Evolutionary conservation across 1,140 invertebrate genomes (phyloP).

Genomic region (Lordiphosa clarofinis): DNA sequence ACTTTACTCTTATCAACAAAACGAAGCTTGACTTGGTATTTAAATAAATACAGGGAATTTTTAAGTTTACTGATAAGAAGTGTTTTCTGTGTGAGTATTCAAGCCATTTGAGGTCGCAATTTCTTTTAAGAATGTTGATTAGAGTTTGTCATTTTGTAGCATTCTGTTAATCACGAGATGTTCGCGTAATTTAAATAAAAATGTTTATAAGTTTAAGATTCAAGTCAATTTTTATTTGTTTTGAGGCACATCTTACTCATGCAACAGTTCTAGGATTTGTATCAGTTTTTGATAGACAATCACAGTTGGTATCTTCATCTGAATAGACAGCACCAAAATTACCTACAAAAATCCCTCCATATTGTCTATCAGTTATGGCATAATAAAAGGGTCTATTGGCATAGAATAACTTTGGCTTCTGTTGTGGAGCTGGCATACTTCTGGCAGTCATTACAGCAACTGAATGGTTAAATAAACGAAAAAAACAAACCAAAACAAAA

Average conservation of each 20-base stretch:
- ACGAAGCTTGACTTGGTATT: background rate
- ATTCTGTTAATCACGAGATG: too few relatives aligned
- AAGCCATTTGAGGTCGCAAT: too few relatives aligned
- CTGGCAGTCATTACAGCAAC: background rate
- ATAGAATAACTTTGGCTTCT: slow-evolving; percentile 21
- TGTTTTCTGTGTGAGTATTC: background rate
- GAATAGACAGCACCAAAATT: background rate
- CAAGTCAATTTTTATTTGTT: too few relatives aligned
- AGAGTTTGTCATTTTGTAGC: background rate
- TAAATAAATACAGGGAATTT: slow-evolving; percentile 3
- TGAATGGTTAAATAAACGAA: background rate
- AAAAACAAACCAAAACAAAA: too few relatives aligned
- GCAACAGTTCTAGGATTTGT: background rate
- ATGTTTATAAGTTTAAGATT: too few relatives aligned
- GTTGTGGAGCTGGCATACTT: background rate
- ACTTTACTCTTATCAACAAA: slow-evolving; percentile 27
- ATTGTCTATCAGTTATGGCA: slow-evolving; percentile 25
- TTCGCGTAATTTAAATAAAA: too few relatives aligned
- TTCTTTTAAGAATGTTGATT: background rate
- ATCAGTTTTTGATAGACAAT: background rate
- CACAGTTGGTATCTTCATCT: background rate
- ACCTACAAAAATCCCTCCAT: slow-evolving; percentile 43
- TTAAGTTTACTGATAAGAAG: slow-evolving; percentile 2
- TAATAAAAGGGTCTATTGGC: slow-evolving; percentile 53
- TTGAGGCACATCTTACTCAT: too few relatives aligned